Percentiles rank a stretch among this genome's conserved stretches.
phyloP scores from a whole-genome alignment of 2,113 vertebrate genomes.

The Rhea pennata region DNA sequence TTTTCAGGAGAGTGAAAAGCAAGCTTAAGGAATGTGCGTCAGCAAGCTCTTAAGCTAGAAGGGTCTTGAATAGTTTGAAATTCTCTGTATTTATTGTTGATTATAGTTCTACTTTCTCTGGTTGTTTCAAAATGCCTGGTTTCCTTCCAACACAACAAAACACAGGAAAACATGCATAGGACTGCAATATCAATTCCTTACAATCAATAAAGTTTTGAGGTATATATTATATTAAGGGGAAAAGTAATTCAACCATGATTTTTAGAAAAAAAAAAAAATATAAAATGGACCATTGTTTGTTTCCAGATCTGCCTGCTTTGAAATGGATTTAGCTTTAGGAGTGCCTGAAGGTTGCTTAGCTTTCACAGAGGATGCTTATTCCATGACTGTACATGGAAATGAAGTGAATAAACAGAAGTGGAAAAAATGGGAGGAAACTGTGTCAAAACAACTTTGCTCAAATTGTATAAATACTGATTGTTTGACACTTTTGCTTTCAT shows the following conservation, averaged over 20 bases:
- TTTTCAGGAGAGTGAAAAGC: not conserved
- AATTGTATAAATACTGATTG: not conserved
- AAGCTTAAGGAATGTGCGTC: not conserved
- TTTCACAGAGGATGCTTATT: constrained; percentile 12
- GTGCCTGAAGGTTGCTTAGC: not conserved
- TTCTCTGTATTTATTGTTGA: not conserved
- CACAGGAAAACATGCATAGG: not conserved
- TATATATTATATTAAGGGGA: not conserved
- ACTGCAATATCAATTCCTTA: not conserved
- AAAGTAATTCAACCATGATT: not conserved
- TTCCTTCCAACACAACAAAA: not conserved
- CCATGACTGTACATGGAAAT: not conserved
- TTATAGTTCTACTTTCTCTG: not conserved
- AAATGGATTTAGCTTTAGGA: not conserved
- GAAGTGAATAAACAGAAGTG: not conserved
- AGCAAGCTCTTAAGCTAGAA: not conserved
- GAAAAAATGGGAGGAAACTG: not conserved
- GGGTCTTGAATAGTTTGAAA: not conserved
- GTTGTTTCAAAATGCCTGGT: not conserved
- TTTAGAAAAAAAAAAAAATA: not conserved
- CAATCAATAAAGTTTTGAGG: not conserved
- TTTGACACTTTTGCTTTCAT: not conserved
- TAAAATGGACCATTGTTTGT: not conserved
- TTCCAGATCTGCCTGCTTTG: constrained; percentile 9
- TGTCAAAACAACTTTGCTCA: constrained; percentile 31